Evolutionary conservation across 2,797 vertebrate species (phyloP).

Genomic region (Cercopithecus diana): DNA sequence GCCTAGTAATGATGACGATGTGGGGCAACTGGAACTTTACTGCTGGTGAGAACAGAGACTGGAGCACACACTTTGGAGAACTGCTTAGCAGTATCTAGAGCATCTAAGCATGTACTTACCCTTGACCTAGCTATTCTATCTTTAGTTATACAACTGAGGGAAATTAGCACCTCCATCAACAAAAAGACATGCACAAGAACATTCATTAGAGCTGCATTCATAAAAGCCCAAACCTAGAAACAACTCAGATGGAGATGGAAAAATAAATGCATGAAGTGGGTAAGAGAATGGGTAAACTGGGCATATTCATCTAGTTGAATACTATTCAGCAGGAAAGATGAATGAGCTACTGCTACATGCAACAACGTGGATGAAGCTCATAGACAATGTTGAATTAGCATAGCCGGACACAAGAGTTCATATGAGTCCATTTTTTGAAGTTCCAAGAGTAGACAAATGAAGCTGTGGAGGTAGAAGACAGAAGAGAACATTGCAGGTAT

Average conservation of each 20-base stretch:
- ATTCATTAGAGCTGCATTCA: neutral
- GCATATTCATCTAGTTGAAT: accelerated
- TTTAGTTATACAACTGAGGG: neutral
- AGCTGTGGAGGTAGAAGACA: neutral
- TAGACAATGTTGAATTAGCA: too few relatives aligned
- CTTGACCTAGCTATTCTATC: neutral
- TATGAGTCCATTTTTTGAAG: neutral
- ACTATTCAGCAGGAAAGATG: too few relatives aligned
- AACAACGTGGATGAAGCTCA: neutral
- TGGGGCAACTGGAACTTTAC: neutral
- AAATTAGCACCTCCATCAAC: neutral
- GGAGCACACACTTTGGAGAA: neutral
- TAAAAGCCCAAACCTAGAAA: neutral
- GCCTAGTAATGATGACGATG: neutral
- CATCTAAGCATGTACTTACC: neutral
- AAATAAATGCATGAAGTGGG: neutral
- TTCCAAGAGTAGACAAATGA: neutral
- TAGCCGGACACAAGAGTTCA: neutral
- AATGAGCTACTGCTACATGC: accelerated
- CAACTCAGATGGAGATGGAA: neutral
- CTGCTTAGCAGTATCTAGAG: neutral
- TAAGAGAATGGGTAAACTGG: neutral
- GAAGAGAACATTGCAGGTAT: neutral
- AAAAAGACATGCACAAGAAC: neutral
- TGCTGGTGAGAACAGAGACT: neutral